Evolutionary conservation across 1,140 invertebrate species (phyloP).

Genomic region (Leptopilina clavipes): DNA sequence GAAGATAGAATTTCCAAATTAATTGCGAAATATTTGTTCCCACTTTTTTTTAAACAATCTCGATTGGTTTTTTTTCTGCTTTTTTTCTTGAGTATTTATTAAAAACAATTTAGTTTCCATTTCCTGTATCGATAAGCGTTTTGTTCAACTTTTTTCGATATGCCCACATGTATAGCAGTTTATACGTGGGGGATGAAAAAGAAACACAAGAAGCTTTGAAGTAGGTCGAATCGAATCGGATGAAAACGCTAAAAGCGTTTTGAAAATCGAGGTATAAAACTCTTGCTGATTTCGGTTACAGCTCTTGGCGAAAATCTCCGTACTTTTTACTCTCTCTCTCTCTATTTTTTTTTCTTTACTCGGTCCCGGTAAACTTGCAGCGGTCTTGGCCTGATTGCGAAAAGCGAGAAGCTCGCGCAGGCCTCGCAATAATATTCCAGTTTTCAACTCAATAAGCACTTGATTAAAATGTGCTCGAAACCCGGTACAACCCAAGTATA

Average conservation of each 20-base stretch:
- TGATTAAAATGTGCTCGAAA: constrained; percentile 64
- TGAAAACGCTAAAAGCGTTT: constrained; percentile 22
- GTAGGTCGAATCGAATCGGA: background rate
- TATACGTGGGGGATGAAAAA: background rate
- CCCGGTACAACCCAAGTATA: constrained; percentile 49
- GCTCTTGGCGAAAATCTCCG: constrained; percentile 21
- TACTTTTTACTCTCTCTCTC: constrained; percentile 12
- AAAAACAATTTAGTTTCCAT: constrained; percentile 3
- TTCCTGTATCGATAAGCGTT: constrained; percentile 8
- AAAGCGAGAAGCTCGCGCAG: constrained; percentile 11
- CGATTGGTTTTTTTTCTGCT: background rate
- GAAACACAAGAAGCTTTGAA: background rate
- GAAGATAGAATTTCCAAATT: too few species aligned
- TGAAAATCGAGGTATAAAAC: constrained; percentile 31
- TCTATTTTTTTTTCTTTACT: constrained; percentile 13
- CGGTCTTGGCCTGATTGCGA: constrained; percentile 18
- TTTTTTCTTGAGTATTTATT: background rate
- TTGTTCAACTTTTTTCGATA: background rate
- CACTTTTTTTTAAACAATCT: too few species aligned
- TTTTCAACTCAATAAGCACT: constrained; percentile 65
- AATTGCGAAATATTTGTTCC: too few species aligned
- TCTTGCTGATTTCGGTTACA: constrained; percentile 44
- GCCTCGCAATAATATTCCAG: constrained; percentile 63
- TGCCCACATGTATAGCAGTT: constrained; percentile 1
- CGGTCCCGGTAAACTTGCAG: constrained; percentile 48